phyloP scores from a whole-genome alignment of 1,140 invertebrate species.

The Anoplophora glabripennis region DNA sequence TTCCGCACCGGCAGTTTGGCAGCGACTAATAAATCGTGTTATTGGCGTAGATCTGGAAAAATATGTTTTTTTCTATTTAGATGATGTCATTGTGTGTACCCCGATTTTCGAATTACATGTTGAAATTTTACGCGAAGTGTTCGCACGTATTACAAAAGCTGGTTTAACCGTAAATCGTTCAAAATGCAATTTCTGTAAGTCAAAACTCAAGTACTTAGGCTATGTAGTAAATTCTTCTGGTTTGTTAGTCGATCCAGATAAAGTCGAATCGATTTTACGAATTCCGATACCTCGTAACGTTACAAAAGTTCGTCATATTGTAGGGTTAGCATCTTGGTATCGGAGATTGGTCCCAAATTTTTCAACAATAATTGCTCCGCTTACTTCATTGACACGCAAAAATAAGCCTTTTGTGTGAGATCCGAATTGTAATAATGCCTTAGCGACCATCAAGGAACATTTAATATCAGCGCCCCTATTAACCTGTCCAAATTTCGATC shows the following conservation, averaged over 20 bases:
- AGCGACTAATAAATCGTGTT: slow-evolving; percentile 18
- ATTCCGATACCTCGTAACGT: slow-evolving; percentile 1
- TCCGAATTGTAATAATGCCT: slow-evolving; percentile 1
- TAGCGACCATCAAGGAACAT: slow-evolving; percentile 9
- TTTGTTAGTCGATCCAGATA: slow-evolving; percentile 41
- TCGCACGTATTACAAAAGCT: not conserved
- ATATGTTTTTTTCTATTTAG: slow-evolving; percentile 34
- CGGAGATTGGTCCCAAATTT: slow-evolving; percentile 46
- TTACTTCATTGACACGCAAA: slow-evolving; percentile 33
- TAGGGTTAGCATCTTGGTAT: slow-evolving; percentile 51
- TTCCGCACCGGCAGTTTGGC: slow-evolving; percentile 39
- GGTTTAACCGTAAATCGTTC: slow-evolving; percentile 32
- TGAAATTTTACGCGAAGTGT: slow-evolving; percentile 1
- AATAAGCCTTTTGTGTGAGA: slow-evolving; percentile 17
- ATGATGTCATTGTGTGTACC: slow-evolving; percentile 41
- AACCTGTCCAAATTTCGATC: slow-evolving; percentile 19
- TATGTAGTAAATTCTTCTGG: slow-evolving; percentile 40
- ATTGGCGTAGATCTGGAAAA: slow-evolving; percentile 26
- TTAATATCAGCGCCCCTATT: slow-evolving; percentile 17
- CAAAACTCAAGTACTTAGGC: slow-evolving; percentile 42
- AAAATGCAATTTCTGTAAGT: slow-evolving; percentile 42
- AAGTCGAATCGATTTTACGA: slow-evolving; percentile 42
- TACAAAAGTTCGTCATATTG: slow-evolving; percentile 46
- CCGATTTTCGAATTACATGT: slow-evolving; percentile 26
- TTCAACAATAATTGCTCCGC: slow-evolving; percentile 31